A percentile compares a stretch with the other conserved stretches of the same genome.
Conservation (phyloP, 2,797 vertebrate genomes). For the Lutjanus campechanus region DNA sequence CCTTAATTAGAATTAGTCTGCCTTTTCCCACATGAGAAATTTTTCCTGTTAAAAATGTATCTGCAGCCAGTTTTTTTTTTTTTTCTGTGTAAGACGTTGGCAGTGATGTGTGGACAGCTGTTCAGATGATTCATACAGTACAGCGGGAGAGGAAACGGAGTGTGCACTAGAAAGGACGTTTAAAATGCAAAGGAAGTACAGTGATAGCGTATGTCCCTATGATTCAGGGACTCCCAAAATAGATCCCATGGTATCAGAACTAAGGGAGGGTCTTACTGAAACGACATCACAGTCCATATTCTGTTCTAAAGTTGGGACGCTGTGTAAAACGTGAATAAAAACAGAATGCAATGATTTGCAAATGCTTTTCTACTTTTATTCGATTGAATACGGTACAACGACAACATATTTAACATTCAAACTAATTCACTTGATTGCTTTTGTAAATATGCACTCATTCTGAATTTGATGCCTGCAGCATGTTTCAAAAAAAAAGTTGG, state of each 20-base stretch:
- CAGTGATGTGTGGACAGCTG: conserved; percentile 1
- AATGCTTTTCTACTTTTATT: too few relatives aligned
- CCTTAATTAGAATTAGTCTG: background rate
- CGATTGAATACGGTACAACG: too few relatives aligned
- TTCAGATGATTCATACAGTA: background rate
- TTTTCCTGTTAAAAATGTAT: background rate
- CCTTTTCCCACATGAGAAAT: background rate
- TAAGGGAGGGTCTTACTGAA: background rate
- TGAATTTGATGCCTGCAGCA: too few relatives aligned
- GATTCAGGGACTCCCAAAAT: background rate
- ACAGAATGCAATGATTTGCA: too few relatives aligned
- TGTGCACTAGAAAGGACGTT: background rate
- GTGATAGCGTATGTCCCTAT: background rate
- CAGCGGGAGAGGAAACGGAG: background rate
- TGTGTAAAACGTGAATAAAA: too few relatives aligned
- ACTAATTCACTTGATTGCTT: too few relatives aligned
- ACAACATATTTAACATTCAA: too few relatives aligned
- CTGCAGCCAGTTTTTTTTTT: background rate
- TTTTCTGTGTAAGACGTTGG: background rate
- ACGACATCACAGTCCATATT: background rate
- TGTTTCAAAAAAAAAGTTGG: too few relatives aligned
- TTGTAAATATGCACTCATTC: too few relatives aligned
- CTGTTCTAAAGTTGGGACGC: too few relatives aligned
- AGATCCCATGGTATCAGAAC: background rate
- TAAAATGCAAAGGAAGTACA: background rate